A percentile compares a stretch with the other conserved stretches of the same genome.
phyloP scores from a whole-genome alignment of 2,113 vertebrate genomes.

The Saccopteryx bilineata region DNA sequence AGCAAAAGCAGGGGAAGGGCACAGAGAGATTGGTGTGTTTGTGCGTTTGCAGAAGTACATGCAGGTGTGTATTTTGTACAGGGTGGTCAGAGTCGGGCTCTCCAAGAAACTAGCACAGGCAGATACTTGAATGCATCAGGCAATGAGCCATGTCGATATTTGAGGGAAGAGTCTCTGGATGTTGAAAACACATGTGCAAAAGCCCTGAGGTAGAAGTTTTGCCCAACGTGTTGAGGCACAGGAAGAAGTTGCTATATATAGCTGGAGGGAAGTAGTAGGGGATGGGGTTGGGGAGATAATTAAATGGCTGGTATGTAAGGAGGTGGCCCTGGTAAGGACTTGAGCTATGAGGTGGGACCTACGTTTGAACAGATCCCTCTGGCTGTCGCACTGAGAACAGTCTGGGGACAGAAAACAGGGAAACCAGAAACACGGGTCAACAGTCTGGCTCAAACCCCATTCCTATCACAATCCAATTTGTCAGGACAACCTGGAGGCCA shows the following conservation, averaged over 20 bases:
- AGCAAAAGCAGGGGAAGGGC: not conserved
- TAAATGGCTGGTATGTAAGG: rapidly evolving
- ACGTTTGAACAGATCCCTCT: not conserved
- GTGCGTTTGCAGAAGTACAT: not conserved
- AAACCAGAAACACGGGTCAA: too few species aligned
- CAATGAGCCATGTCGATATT: not conserved
- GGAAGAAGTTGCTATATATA: rapidly evolving
- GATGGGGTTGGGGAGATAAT: not conserved
- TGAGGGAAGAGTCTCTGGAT: not conserved
- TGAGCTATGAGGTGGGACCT: not conserved
- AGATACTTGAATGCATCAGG: not conserved
- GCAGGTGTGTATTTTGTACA: not conserved
- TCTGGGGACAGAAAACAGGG: not conserved
- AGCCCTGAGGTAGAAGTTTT: not conserved
- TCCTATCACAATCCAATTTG: not conserved
- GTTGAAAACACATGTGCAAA: not conserved
- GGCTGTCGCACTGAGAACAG: not conserved
- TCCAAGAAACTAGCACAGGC: not conserved
- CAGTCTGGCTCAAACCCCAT: not conserved
- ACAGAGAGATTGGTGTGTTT: not conserved
- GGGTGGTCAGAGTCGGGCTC: not conserved
- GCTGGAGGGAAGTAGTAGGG: not conserved
- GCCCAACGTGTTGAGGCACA: not conserved
- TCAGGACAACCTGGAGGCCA: not conserved
- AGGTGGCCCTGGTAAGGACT: not conserved